Evolutionary conservation across 2,113 vertebrate species (phyloP).

Genomic region (Protomyctophum bolini): DNA sequence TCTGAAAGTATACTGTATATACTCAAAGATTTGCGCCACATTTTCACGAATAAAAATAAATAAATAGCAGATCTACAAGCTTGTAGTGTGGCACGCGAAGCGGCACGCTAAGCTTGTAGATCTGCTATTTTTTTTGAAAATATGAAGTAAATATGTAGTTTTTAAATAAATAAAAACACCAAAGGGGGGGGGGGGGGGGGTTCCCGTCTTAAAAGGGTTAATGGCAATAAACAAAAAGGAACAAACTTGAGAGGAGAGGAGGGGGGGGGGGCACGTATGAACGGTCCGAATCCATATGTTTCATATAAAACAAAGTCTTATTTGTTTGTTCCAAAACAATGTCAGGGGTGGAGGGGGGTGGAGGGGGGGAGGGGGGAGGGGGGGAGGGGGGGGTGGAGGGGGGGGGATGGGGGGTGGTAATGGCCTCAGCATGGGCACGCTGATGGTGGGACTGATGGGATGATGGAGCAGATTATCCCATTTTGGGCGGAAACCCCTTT

Average conservation of each 20-base stretch:
- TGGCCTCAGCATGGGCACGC: conserved; percentile 43
- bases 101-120: no score
- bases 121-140: no score
- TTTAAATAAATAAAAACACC: no score
- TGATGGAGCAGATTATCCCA: conserved; percentile 30
- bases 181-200: no score
- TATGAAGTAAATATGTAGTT: no score
- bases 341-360: conserved; percentile 14
- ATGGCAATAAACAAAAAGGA: conserved; percentile 56
- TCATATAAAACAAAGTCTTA: conserved; percentile 35
- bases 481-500: no score
- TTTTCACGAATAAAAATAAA: no score
- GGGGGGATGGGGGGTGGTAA: conserved; percentile 44
- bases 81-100: no score
- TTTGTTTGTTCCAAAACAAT: conserved; percentile 51
- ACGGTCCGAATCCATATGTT: conserved; percentile 45
- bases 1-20: no score
- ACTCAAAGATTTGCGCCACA: no score
- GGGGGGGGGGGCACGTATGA: conserved; percentile 25
- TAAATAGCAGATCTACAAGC: no score
- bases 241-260: conserved; percentile 16
- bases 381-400: neutral
- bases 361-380: conserved; percentile 25
- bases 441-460: conserved; percentile 23
- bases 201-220: conserved; percentile 10